Evolutionary conservation across 1,140 invertebrate genomes (phyloP).

Genomic region (Ylistrum balloti): DNA sequence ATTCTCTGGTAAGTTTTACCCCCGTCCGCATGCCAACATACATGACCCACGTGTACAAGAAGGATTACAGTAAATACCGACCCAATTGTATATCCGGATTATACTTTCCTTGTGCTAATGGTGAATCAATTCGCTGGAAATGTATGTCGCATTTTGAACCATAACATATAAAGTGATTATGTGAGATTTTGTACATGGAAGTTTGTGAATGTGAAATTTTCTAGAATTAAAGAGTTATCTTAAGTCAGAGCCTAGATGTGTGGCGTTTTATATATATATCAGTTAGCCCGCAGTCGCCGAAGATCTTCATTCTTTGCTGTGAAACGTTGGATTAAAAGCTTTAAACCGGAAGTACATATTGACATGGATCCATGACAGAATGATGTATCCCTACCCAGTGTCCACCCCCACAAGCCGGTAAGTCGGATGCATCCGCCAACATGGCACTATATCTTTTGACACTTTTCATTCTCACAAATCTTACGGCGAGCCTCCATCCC

Average conservation of each 20-base stretch:
- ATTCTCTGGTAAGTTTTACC: conserved; percentile 27
- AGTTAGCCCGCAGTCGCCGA: neutral
- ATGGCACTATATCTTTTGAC: conserved; percentile 38
- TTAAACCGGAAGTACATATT: conserved; percentile 9
- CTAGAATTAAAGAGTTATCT: neutral
- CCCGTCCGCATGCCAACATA: neutral
- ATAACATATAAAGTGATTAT: neutral
- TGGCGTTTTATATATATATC: neutral
- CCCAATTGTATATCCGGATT: conserved; percentile 38
- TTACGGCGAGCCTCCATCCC: neutral
- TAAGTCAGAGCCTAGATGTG: neutral
- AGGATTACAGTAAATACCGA: conserved; percentile 8
- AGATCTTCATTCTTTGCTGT: neutral
- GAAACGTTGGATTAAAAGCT: neutral
- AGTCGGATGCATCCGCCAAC: conserved; percentile 31
- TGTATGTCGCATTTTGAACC: neutral
- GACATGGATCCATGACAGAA: conserved; percentile 16
- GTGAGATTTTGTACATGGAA: neutral
- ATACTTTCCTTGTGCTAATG: neutral
- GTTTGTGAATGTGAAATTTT: neutral
- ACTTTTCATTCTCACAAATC: neutral
- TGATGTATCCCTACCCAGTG: conserved; percentile 21
- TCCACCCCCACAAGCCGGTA: conserved; percentile 16
- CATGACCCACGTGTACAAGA: conserved; percentile 14
- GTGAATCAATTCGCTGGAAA: neutral